Evolutionary conservation across 2,888 invertebrate genomes (phyloP).

Genomic region (Periphyllus acericola): DNA sequence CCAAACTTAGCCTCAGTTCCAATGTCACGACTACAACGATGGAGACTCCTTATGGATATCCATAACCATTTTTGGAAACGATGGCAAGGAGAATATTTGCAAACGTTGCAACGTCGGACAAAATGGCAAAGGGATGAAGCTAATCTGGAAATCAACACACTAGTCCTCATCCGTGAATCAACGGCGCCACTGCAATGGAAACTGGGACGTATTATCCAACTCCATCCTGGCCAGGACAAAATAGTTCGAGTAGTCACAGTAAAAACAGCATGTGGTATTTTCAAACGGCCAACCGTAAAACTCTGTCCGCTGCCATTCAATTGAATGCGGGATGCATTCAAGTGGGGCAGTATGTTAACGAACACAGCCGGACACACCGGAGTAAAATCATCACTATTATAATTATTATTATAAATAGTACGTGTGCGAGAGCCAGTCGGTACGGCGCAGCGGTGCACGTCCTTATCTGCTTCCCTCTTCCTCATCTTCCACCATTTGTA

Average conservation of each 20-base stretch:
- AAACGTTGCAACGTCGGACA: conserved; percentile 61
- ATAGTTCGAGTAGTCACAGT: conserved; percentile 65
- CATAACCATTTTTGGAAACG: conserved; percentile 63
- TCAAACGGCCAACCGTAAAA: not conserved
- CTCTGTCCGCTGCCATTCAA: not conserved
- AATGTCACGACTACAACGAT: not conserved
- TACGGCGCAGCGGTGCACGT: no score
- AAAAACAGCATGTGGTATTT: conserved; percentile 47
- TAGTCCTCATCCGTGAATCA: conserved; percentile 65
- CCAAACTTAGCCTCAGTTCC: not conserved
- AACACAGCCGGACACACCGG: no score
- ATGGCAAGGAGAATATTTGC: conserved; percentile 64
- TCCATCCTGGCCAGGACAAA: conserved; percentile 65
- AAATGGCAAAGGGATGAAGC: conserved; percentile 37
- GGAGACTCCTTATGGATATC: not conserved
- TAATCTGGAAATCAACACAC: not conserved
- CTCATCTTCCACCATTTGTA: no score
- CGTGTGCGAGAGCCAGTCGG: no score
- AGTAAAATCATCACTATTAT: no score
- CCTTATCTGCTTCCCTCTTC: no score
- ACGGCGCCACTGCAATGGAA: conserved; percentile 64
- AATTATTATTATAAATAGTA: no score
- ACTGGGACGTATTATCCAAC: conserved; percentile 64
- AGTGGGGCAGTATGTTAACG: not conserved
- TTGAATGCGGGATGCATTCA: conserved; percentile 21